Evolutionary conservation across 2,888 invertebrate species (phyloP).

Genomic region (Euplagia quadripunctaria): DNA sequence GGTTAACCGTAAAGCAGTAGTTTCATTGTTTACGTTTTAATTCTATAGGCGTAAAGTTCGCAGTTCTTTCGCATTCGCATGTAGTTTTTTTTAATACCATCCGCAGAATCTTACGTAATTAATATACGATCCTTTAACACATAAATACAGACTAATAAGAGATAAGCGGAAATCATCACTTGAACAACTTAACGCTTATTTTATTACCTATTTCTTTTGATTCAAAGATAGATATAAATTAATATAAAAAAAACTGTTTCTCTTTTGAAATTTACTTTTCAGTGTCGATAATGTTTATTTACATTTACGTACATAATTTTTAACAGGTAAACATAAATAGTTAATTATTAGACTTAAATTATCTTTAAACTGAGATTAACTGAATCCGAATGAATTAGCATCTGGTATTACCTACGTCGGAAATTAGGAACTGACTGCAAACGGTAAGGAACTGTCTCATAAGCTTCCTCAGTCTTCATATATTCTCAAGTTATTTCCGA

Average conservation of each 20-base stretch:
- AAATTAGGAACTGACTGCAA: not conserved
- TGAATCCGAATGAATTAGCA: not conserved
- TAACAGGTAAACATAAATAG: no score
- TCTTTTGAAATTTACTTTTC: no score
- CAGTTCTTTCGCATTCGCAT: slow-evolving; percentile 45
- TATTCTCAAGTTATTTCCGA: not conserved
- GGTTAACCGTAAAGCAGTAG: slow-evolving; percentile 40
- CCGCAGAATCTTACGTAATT: not conserved
- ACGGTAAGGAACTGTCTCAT: not conserved
- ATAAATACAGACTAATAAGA: no score
- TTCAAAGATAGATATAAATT: no score
- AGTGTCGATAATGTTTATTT: no score
- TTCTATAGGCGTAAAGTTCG: slow-evolving; percentile 51
- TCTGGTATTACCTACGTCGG: not conserved
- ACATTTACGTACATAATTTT: not conserved
- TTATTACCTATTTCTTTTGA: no score
- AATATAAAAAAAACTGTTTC: no score
- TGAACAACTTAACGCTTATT: no score
- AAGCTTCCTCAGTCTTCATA: not conserved
- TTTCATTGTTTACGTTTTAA: slow-evolving; percentile 54
- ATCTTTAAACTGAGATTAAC: no score
- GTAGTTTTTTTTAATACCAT: slow-evolving; percentile 41
- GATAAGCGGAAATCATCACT: no score
- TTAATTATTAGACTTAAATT: no score
- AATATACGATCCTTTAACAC: no score